Conservation (phyloP, 2,113 vertebrate species). For the Cynocephalus volans region DNA sequence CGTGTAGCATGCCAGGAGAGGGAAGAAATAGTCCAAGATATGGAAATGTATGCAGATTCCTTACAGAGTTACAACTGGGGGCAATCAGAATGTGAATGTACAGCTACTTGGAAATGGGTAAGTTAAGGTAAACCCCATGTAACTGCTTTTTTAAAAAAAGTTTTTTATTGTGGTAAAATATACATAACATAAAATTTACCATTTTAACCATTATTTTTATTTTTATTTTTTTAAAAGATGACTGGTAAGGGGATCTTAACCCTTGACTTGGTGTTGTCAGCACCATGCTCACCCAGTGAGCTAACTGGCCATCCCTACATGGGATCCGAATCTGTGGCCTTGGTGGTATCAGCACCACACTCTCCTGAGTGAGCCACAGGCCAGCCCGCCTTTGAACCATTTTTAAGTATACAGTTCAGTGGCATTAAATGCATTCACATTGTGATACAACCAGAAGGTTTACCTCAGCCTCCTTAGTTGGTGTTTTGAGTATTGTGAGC, state of each 20-base stretch:
- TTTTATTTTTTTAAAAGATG: too few species aligned
- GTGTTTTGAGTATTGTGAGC: constrained; percentile 2
- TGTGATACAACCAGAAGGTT: constrained; percentile 2
- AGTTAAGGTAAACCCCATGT: constrained; percentile 38
- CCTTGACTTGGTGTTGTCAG: too few species aligned
- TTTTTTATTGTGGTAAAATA: constrained; percentile 43
- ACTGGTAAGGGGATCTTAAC: too few species aligned
- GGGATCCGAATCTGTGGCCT: too few species aligned
- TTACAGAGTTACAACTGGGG: constrained; percentile 1
- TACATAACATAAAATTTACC: neutral
- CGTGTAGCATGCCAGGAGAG: neutral
- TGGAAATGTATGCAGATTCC: neutral
- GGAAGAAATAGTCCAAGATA: neutral
- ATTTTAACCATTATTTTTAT: neutral
- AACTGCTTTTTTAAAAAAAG: neutral
- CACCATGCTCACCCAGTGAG: too few species aligned
- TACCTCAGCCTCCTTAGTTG: neutral
- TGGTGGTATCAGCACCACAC: too few species aligned
- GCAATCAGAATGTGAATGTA: constrained; percentile 9
- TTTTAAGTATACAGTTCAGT: constrained; percentile 7
- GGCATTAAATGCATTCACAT: neutral
- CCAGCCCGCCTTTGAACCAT: neutral
- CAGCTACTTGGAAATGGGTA: neutral
- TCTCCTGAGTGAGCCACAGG: too few species aligned
- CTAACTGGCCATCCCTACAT: too few species aligned